A percentile compares a stretch with the other conserved stretches of the same genome.
phyloP scores from a whole-genome alignment of 2,797 vertebrate genomes.

The Rhinella marina region DNA sequence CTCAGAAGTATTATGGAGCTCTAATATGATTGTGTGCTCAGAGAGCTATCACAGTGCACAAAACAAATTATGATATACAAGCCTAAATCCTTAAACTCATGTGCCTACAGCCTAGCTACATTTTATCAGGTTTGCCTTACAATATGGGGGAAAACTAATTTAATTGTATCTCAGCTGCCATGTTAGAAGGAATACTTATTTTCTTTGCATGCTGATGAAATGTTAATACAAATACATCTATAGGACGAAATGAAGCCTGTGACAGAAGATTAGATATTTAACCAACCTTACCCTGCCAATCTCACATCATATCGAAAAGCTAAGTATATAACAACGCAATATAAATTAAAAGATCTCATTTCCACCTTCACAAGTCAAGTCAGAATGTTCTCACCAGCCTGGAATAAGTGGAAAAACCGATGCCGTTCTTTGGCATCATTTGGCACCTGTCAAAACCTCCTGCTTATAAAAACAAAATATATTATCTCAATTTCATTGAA shows the following conservation, averaged over 20 bases:
- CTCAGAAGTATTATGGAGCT: too few species aligned
- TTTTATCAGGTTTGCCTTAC: neutral
- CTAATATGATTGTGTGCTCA: too few species aligned
- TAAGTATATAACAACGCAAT: slow-evolving; percentile 32
- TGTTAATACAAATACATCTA: slow-evolving; percentile 25
- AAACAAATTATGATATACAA: neutral
- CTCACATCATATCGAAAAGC: slow-evolving; percentile 1
- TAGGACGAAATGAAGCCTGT: neutral
- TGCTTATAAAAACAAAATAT: slow-evolving; percentile 40
- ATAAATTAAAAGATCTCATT: slow-evolving; percentile 43
- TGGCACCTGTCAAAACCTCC: slow-evolving; percentile 34
- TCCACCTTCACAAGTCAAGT: slow-evolving; percentile 31
- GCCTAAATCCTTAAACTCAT: neutral
- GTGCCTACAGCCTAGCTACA: neutral
- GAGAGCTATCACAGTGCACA: neutral
- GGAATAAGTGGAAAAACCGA: neutral
- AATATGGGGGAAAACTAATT: neutral
- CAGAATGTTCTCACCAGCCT: slow-evolving; percentile 4
- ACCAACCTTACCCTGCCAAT: slow-evolving; percentile 36
- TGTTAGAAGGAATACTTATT: neutral
- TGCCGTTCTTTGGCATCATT: slow-evolving; percentile 24
- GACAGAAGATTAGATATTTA: slow-evolving; percentile 31
- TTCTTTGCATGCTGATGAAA: slow-evolving; percentile 22
- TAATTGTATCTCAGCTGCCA: slow-evolving; percentile 33
- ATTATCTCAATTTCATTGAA: slow-evolving; percentile 29